These are phyloP conservation scores for Ptychadena robeensis DNA, from an alignment of 2,797 vertebrate species.

Conservation along the genomic window DNA sequence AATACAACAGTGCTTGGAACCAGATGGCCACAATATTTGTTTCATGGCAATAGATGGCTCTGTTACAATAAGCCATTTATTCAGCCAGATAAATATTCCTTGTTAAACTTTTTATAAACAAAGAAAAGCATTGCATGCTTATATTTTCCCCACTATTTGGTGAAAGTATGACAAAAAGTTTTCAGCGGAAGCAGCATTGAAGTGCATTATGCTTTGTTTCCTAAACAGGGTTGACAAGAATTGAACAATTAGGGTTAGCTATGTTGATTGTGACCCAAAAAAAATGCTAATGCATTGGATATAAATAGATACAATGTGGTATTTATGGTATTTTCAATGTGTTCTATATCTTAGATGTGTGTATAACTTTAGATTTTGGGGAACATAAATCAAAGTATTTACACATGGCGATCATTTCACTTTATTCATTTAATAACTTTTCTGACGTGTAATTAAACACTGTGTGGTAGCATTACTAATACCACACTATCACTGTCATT, in stretches of 20 bases:
- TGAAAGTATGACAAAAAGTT: background rate
- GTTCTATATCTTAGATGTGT: background rate
- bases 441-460: too few species aligned
- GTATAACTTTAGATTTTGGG: background rate
- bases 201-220: background rate
- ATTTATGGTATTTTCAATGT: background rate
- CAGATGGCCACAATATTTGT: conserved; percentile 14
- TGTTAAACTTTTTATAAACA: background rate
- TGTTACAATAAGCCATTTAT: background rate
- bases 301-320: background rate
- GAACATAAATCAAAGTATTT: background rate
- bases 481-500: background rate
- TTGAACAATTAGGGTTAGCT: background rate
- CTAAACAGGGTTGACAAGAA: background rate
- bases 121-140: background rate
- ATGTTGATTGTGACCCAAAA: background rate
- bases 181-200: background rate
- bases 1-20: conserved; percentile 4
- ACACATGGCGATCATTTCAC: too few species aligned
- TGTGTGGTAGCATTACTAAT: background rate
- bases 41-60: background rate
- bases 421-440: too few species aligned
- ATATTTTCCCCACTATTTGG: background rate
- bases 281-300: background rate
- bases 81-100: background rate